These are phyloP conservation scores for Troilus luridus DNA, from an alignment of 2,888 invertebrate genomes.

Conservation along the genomic window DNA sequence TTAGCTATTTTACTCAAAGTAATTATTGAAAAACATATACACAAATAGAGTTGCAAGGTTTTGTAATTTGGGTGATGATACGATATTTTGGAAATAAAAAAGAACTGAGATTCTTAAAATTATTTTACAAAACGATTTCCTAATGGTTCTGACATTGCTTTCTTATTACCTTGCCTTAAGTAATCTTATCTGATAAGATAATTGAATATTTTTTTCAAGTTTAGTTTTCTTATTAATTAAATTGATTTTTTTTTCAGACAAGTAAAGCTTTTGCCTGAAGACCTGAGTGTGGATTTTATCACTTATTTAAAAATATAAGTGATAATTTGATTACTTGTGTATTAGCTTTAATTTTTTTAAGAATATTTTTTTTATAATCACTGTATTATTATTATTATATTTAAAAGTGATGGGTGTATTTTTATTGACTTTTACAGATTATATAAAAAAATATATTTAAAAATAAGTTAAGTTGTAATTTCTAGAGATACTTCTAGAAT, in stretches of 20 bases:
- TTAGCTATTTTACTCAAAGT: no score
- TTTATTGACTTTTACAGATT: not conserved
- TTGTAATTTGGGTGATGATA: no score
- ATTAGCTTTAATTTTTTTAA: conserved; percentile 41
- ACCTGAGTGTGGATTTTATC: not conserved
- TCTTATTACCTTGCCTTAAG: not conserved
- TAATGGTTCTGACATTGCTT: not conserved
- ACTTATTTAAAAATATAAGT: conserved; percentile 12
- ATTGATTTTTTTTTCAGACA: not conserved
- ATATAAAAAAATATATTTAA: not conserved
- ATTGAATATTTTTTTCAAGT: not conserved
- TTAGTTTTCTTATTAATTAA: not conserved
- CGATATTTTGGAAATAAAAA: no score
- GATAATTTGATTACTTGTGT: conserved; percentile 3
- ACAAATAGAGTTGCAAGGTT: no score
- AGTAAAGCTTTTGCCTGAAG: conserved; percentile 21
- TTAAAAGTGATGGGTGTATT: not conserved
- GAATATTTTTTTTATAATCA: conserved; percentile 43
- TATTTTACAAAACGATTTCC: not conserved
- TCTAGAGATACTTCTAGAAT: not conserved
- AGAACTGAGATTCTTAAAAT: not conserved
- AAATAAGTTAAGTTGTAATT: not conserved
- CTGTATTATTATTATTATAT: not conserved
- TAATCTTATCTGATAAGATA: not conserved
- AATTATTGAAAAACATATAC: no score